A percentile compares a stretch with the other conserved stretches of the same genome.
These are phyloP conservation scores for Amniataba percoides DNA, from an alignment of 2,797 vertebrate species.

Conservation along the genomic window DNA sequence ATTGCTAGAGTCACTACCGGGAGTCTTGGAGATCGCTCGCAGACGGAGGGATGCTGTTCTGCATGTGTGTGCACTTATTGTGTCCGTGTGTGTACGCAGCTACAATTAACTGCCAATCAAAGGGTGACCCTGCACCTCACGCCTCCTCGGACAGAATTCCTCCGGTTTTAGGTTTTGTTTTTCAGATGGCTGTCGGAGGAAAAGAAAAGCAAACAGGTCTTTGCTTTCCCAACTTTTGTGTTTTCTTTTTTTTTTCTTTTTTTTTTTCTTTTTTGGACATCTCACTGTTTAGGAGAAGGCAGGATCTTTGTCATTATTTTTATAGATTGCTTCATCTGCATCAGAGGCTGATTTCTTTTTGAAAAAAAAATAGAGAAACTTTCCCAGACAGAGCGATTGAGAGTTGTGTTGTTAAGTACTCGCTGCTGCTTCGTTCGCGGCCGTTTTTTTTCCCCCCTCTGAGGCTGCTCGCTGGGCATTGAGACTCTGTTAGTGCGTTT, in stretches of 20 bases:
- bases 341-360: background rate
- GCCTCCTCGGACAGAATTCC: constrained; percentile 69
- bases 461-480: constrained; percentile 49
- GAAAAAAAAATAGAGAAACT: background rate
- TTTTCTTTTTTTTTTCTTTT: background rate
- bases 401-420: constrained; percentile 29
- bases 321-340: constrained; percentile 24
- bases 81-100: constrained; percentile 13
- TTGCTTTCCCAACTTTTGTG: constrained; percentile 41
- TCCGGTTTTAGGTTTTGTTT: constrained; percentile 75
- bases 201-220: constrained; percentile 71
- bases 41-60: constrained; percentile 59
- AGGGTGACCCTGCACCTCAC: constrained; percentile 64
- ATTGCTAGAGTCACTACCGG: constrained; percentile 40
- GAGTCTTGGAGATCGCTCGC: constrained; percentile 57
- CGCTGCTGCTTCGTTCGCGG: constrained; percentile 31
- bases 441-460: constrained; percentile 21
- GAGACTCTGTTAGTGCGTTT: constrained; percentile 58
- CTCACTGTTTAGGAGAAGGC: constrained; percentile 16
- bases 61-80: constrained; percentile 37
- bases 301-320: constrained; percentile 33
- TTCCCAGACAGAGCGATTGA: constrained; percentile 27
- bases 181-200: constrained; percentile 51
- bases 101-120: constrained; percentile 79
- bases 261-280: constrained; percentile 1